Base-by-base conservation (phyloP, 2,113 vertebrate genomes). In the Miniopterus natalensis region DNA sequence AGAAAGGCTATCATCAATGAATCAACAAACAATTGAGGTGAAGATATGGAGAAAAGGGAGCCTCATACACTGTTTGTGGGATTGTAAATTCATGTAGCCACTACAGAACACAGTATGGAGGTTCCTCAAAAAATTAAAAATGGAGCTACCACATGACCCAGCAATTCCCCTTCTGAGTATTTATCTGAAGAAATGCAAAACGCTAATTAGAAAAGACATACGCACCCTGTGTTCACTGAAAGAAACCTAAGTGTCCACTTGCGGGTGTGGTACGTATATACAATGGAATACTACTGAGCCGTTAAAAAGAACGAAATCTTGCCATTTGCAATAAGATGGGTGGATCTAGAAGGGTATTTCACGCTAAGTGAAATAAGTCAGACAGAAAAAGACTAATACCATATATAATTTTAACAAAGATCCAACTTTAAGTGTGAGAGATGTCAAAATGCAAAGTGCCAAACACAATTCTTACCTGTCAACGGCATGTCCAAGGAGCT, bases 401-500 rank as follows among this genome's bases (percentile, higher is more conserved):
- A 51, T 31, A 9, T 36, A 68, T n/a, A 57, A 31, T 95, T 89
- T 88, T 42, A 42, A 51, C 75, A 73, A 87, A 74, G 49, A 31
- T 59, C 40, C 65, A 3, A n/a, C 8, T 81, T 85, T 77, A 47
- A 61, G 27, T 40, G n/a, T 5, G 66, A 94, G 51, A 20, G 0
- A 0, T 11, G 20, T 68, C 92, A 49, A 77, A 61, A 74, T 18
- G 51, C 84, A 55, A 61, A 36, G 70, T 8, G 57, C 66, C 77
- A 4, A 36, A 23, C 11, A 15, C 10, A 27, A 27, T 31, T 11
- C 89, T 85, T 90, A 99, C 99, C 99, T 99, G 96, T 98, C 97
- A 80, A 97, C 98, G 13, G 98, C 97, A 0, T 99, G 98, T 90
- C 95, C 96, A 87, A 99, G 98, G 74, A 99, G 98, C 94, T 99